A percentile compares a stretch with the other conserved stretches of the same genome.
These are phyloP conservation scores for Panulirus ornatus DNA, from an alignment of 1,140 invertebrate genomes.

Conservation along the genomic window DNA sequence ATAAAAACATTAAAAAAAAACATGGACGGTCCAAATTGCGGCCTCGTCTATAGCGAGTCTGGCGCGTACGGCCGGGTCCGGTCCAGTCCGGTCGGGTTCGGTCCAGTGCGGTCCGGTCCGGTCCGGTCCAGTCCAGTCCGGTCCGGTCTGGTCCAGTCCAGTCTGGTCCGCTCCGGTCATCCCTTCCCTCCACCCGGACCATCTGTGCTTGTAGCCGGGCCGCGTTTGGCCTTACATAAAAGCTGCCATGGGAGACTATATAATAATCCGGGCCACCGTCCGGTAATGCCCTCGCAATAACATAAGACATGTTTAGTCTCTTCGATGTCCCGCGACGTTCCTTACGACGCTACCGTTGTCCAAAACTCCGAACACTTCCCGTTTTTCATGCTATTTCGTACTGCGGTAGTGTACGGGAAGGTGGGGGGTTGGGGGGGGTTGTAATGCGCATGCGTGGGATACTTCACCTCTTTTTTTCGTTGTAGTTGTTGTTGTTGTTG, in stretches of 20 bases:
- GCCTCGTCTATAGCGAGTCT: no score
- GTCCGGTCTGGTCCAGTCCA: slow-evolving; percentile 28
- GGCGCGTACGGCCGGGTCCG: not conserved
- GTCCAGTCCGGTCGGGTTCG: slow-evolving; percentile 18
- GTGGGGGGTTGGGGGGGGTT: no score
- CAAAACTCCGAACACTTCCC: no score
- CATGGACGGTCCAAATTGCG: no score
- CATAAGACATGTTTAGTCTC: slow-evolving; percentile 40
- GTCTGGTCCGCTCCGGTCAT: slow-evolving; percentile 6
- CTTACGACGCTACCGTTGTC: no score
- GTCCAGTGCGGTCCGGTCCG: not conserved
- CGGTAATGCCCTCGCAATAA: slow-evolving; percentile 37
- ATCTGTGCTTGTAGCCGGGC: slow-evolving; percentile 1
- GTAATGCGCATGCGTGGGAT: not conserved
- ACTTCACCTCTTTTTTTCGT: not conserved
- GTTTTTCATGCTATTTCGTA: no score
- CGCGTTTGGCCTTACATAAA: slow-evolving; percentile 13
- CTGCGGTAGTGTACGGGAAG: no score
- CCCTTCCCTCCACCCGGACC: not conserved
- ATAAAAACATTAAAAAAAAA: no score
- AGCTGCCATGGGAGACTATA: slow-evolving; percentile 20
- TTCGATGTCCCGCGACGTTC: no score
- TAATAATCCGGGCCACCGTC: slow-evolving; percentile 33
- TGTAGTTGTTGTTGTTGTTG: not conserved
- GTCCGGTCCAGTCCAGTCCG: slow-evolving; percentile 16